phyloP scores from a whole-genome alignment of 2,113 vertebrate species.

The Sapajus apella region DNA sequence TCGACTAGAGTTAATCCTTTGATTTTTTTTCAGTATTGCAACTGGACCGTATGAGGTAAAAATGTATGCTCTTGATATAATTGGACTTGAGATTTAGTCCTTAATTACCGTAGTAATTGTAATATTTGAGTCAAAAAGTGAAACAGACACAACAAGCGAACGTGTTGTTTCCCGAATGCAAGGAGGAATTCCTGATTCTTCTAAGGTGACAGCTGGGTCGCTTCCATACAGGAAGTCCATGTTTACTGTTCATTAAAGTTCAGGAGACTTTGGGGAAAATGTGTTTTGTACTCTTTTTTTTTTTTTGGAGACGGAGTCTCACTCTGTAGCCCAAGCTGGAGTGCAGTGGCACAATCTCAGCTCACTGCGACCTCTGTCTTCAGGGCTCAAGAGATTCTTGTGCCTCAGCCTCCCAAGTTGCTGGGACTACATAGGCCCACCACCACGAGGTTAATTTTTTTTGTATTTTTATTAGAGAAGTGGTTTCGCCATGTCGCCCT shows the following conservation, averaged over 20 bases:
- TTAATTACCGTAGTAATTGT: neutral
- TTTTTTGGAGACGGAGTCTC: no score
- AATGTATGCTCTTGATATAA: neutral
- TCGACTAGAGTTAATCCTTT: neutral
- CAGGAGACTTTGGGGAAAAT: neutral
- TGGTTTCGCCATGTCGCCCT: no score
- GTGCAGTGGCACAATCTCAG: no score
- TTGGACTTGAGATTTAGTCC: neutral
- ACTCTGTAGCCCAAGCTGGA: no score
- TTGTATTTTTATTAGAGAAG: no score
- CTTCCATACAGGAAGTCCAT: neutral
- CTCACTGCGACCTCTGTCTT: no score
- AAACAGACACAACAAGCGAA: neutral
- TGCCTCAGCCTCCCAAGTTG: no score
- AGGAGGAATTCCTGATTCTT: neutral
- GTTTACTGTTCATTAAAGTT: neutral
- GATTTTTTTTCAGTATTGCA: neutral
- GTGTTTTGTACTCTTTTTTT: neutral
- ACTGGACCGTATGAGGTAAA: neutral
- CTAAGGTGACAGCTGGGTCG: no score
- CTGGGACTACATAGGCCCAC: no score
- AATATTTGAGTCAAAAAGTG: neutral
- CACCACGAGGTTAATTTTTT: no score
- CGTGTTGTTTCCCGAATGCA: rapidly evolving
- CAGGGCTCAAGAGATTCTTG: no score